Evolutionary conservation across 1,140 invertebrate genomes (phyloP).

Genomic region (Trichomalopsis sarcophagae): DNA sequence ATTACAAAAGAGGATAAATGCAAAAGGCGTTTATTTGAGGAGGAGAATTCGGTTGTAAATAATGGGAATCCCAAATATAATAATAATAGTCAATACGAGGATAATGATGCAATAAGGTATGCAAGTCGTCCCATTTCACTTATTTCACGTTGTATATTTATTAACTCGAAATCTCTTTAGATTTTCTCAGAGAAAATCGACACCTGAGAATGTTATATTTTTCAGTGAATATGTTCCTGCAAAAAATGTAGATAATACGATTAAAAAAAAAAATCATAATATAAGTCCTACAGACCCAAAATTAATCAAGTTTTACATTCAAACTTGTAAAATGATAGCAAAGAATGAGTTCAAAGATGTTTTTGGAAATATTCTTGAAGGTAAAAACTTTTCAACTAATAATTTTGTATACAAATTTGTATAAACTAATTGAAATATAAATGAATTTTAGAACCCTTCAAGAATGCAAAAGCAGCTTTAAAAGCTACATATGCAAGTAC

Average conservation of each 20-base stretch:
- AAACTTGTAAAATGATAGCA: slow-evolving; percentile 48
- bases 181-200: slow-evolving; percentile 38
- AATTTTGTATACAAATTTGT: background rate
- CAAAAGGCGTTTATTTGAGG: slow-evolving; percentile 47
- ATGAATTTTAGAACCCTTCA: slow-evolving; percentile 37
- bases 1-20: slow-evolving; percentile 47
- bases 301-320: slow-evolving; percentile 36
- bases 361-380: slow-evolving; percentile 20
- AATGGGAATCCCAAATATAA: slow-evolving; percentile 12
- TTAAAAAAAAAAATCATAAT: slow-evolving; percentile 25
- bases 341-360: slow-evolving; percentile 36
- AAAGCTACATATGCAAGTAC: slow-evolving; percentile 35
- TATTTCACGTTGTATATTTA: background rate
- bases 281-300: slow-evolving; percentile 15
- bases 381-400: slow-evolving; percentile 3
- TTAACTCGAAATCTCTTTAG: background rate
- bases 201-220: slow-evolving; percentile 50
- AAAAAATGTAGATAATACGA: slow-evolving; percentile 26
- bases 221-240: slow-evolving; percentile 27
- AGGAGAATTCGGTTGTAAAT: slow-evolving; percentile 27
- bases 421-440: background rate
- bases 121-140: background rate
- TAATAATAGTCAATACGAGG: slow-evolving; percentile 4
- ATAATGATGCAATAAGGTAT: slow-evolving; percentile 15
- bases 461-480: slow-evolving; percentile 34